phyloP scores from a whole-genome alignment of 2,797 vertebrate species.

The Smutsia temminckii region DNA sequence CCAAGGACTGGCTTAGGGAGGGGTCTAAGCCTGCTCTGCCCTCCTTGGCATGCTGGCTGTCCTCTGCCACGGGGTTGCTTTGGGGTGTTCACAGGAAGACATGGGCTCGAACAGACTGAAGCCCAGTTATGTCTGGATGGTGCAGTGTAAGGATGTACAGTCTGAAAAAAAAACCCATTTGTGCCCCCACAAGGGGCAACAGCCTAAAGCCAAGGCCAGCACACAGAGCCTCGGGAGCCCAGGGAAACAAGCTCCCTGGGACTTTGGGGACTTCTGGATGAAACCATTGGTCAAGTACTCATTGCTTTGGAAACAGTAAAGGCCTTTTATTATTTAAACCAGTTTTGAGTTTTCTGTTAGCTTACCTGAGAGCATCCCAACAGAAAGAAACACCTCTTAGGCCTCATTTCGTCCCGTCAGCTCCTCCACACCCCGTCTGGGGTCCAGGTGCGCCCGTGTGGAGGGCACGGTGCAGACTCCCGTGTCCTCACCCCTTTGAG shows the following conservation, averaged over 20 bases:
- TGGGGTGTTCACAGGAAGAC: neutral
- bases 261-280: neutral
- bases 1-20: neutral
- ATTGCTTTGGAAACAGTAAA: neutral
- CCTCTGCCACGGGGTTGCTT: neutral
- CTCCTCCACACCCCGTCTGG: neutral
- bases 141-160: neutral
- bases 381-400: neutral
- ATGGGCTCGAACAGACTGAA: neutral
- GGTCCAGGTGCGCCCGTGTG: neutral
- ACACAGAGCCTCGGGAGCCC: neutral
- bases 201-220: neutral
- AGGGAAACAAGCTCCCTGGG: neutral
- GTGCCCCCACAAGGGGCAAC: neutral
- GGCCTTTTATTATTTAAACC: neutral
- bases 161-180: neutral
- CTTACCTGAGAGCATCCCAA: neutral
- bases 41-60: neutral
- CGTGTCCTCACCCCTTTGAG: neutral
- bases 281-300: neutral
- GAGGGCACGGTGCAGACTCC: neutral
- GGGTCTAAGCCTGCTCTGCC: neutral
- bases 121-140: neutral
- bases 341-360: neutral
- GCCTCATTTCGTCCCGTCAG: neutral